These are phyloP conservation scores for Peribatodes rhomboidaria DNA, from an alignment of 2,888 invertebrate species.

Conservation along the genomic window DNA sequence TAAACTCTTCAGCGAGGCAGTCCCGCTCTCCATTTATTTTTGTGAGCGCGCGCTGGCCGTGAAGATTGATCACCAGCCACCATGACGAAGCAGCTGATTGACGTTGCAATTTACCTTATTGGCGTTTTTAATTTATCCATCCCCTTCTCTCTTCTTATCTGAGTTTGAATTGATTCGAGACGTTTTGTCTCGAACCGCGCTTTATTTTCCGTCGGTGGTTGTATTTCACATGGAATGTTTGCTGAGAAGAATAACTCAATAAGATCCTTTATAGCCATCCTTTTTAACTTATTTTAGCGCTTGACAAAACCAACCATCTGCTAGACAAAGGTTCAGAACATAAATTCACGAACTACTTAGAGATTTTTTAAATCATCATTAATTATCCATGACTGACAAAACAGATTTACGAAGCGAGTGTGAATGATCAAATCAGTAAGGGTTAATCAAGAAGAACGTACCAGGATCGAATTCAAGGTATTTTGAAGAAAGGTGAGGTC, in stretches of 20 bases:
- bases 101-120: slow-evolving; percentile 81
- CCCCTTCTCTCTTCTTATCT: slow-evolving; percentile 62
- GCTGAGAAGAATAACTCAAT: not conserved
- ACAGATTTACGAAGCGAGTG: too few species aligned
- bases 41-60: slow-evolving; percentile 71
- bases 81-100: slow-evolving; percentile 78
- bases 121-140: slow-evolving; percentile 80
- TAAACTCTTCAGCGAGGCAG: slow-evolving; percentile 28
- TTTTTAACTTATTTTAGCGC: too few species aligned
- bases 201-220: slow-evolving; percentile 14
- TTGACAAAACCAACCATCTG: too few species aligned
- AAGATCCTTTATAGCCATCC: not conserved
- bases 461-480: too few species aligned
- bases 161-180: slow-evolving; percentile 62
- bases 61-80: slow-evolving; percentile 75
- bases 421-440: too few species aligned
- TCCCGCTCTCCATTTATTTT: slow-evolving; percentile 71
- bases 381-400: too few species aligned
- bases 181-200: slow-evolving; percentile 38
- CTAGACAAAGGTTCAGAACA: too few species aligned
- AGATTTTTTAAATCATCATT: too few species aligned
- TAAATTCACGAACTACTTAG: too few species aligned
- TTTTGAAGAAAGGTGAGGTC: too few species aligned
- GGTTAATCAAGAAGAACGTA: too few species aligned
- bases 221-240: slow-evolving; percentile 23